Base-by-base conservation (phyloP, 1,140 invertebrate genomes). In the Pomacea maculata region DNA sequence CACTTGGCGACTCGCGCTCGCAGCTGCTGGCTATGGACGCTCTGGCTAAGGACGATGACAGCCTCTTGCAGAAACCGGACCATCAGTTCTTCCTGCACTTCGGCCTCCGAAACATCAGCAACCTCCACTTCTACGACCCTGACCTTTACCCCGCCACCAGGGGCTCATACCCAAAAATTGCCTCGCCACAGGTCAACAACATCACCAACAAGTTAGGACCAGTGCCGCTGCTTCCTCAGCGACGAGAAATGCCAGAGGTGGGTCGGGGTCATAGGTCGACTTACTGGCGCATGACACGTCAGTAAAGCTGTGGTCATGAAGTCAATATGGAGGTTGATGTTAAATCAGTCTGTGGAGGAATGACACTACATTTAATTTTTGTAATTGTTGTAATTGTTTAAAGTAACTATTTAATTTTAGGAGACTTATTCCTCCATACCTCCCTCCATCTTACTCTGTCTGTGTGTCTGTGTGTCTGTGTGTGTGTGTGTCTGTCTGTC, bases 121-220 rank as follows among this genome's bases (percentile, higher is more conserved):
- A 86, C 79, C 83, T 80, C 52, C 78, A 80, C 25, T 71, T 25
- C 67, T 61, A n/a, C 15, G 67, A 81, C n/a, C 19, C 67, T 0
- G 81, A 84, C 21, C 79, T 80, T n/a, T 29, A 82, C 57, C 86
- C 85, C 10, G 45, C 45, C 8, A 55, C 45, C 54, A 57, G 78
- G 68, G 52, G 95, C 95, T 88, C 55, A 84, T 9, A 83, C 82
- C 54, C 64, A 52, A 54, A 93, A 79, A 87, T 95, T 4, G 94
- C 94, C 79, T 96, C 96, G 0, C 96, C 96, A 0, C 96, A 97
- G 92, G 91, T 98, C 9, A 98, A 98, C 90, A 95, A 96, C 86
- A 97, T 98, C 81, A 94, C 94, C 64, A 94, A 95, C 92, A 94
- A 94, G 86, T 90, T 97, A 82, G 96, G 95, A 1, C 89, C 94